Percentiles rank a stretch among this genome's conserved stretches.
phyloP scores from a whole-genome alignment of 2,888 invertebrate species.

The Zootermopsis nevadensis region DNA sequence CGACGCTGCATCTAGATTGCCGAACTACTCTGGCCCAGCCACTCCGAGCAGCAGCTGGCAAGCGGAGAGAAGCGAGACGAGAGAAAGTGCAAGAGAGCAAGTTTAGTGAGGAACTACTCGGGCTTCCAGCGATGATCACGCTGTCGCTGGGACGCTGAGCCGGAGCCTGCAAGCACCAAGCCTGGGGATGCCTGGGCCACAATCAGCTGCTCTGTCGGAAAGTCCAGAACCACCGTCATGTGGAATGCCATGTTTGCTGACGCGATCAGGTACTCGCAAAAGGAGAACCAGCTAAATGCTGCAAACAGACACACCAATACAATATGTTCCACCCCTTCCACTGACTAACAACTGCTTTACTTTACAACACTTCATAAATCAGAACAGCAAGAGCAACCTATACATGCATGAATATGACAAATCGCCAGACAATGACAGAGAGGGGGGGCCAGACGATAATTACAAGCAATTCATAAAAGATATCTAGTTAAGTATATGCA shows the following conservation, averaged over 20 bases:
- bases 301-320: conserved; percentile 59
- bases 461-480: too few relatives aligned
- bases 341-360: too few relatives aligned
- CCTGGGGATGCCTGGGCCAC: conserved; percentile 63
- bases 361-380: too few relatives aligned
- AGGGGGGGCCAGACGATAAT: too few relatives aligned
- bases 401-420: too few relatives aligned
- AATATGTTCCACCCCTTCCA: too few relatives aligned
- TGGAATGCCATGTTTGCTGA: conserved; percentile 94
- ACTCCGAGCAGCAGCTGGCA: conserved; percentile 11
- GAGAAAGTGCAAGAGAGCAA: neutral
- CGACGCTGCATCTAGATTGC: conserved; percentile 36
- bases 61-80: conserved; percentile 26
- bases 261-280: conserved; percentile 93
- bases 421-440: too few relatives aligned
- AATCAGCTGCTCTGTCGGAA: conserved; percentile 83
- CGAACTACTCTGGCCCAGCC: conserved; percentile 23
- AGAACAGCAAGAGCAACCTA: too few relatives aligned
- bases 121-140: conserved; percentile 33
- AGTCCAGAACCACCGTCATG: conserved; percentile 86
- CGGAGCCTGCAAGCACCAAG: neutral
- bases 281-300: conserved; percentile 96
- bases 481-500: too few relatives aligned
- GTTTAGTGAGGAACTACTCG: conserved; percentile 20
- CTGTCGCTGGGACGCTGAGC: neutral